Evolutionary conservation across 2,888 invertebrate species (phyloP), one percentile per base, ranked within the genome.

Genomic region (Lasioglossum leucozonium): DNA sequence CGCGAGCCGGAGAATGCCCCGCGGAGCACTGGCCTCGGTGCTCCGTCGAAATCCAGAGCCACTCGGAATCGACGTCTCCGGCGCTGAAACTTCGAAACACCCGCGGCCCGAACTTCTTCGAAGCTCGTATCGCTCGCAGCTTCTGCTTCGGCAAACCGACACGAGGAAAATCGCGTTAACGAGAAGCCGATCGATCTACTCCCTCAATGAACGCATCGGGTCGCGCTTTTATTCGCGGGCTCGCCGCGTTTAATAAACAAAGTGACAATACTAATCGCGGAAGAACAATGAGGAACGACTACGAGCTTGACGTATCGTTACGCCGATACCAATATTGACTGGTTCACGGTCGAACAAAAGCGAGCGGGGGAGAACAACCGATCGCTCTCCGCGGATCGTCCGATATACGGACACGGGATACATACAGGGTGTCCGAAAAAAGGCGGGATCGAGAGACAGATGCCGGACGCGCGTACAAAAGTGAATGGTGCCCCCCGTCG

Each of bases 251-350:
- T 11, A 22, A 69, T 40, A 40, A 40, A 40, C 26, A 13, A 71
- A 42, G 11, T n/a, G 42, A 71, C 40, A 42, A 71, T 71, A 71
- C 26, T 26, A 42, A 71, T 71, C 65, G 42, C 26, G 13, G n/a
- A 6, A 13, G 26, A 71, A 40, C 71, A 42, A 71, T 71, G 71
- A 13, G 26, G 62, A 65, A 42, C 26, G 26, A 42, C 26, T 42
- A 71, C 42, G 40, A 42, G 26, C 42, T n/a, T 42, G 71, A 71
- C 71, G 42, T 26, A 65, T 65, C 30, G 65, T 71, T 42, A 42
- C 40, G 71, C 26, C 71, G 44, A 72, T 44, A 18, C 44, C 34
- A 30, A 6, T 44, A 42, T 42, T 26, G 51, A 16, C 16, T 44
- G 37, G 26, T n/a, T 34, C 55, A 13, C 22, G 65, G 34, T 18